Evolutionary conservation across 2,797 vertebrate genomes (phyloP), one percentile per base, ranked within the genome.

Genomic region (Calcarius lapponicus): DNA sequence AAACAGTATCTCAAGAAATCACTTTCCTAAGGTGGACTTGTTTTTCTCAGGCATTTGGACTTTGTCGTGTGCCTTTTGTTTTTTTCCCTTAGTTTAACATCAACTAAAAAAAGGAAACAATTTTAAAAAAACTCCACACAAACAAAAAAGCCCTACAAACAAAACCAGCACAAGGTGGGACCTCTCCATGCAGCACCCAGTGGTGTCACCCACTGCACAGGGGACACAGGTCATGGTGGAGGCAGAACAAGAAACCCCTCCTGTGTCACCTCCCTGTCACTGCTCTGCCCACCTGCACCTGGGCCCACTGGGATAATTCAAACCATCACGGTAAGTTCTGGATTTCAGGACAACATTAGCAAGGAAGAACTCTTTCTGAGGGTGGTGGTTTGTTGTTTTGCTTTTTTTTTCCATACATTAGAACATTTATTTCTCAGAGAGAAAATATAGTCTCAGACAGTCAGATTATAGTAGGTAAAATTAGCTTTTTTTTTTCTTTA

Each of bases 351-450:
- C 42, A 85, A 70, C 26, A 4, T 13, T 3, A 85, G 50, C 42
- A 87, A 81, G 45, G 36, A 95, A 61, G 22, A 45, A 87, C 60
- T 97, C 97, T 34, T 62, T 43, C 51, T 69, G 42, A 85, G 28
- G 54, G 40, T 73, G 42, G 16, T n/a, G 54, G 29, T 83, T 78
- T 62, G 65, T 70, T 78, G 42, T 40, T 83, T 57, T 67, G 22
- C 9, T 47, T 50, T 58, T 43, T 48, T 67, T 48, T 31, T 31
- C 51, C 80, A 90, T 98, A 98, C 97, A 98, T 98, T 98, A 98
- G 97, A 99, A 98, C 98, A 98, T 99, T 99, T 99, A 98, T 99
- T 99, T 98, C 98, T 98, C 98, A 98, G 98, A 98, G 97, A 99
- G 98, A 98, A 99, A 99, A 99, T 98, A 99, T 98, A 98, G 97